phyloP scores from a whole-genome alignment of 2,797 vertebrate genomes.

The Setipinna tenuifilis region DNA sequence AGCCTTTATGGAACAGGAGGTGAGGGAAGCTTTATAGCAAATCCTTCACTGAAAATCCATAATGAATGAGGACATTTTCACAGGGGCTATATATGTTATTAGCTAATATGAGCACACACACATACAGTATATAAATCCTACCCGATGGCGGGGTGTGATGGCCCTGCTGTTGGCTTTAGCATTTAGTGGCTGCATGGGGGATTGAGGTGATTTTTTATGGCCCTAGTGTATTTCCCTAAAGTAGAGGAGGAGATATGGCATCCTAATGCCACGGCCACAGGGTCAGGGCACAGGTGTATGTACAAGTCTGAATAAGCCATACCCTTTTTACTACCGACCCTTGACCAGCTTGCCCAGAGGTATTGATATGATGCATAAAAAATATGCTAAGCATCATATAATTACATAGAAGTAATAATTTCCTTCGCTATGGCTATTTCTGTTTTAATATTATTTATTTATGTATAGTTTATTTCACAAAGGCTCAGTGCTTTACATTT shows the following conservation, averaged over 20 bases:
- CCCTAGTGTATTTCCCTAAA: neutral
- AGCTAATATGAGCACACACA: neutral
- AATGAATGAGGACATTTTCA: neutral
- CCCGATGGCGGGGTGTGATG: neutral
- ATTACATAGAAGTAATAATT: neutral
- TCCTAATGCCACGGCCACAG: neutral
- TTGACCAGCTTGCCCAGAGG: neutral
- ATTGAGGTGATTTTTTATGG: neutral
- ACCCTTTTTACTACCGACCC: neutral
- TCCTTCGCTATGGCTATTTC: neutral
- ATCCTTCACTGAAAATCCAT: neutral
- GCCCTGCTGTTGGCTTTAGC: neutral
- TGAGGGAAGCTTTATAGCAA: neutral
- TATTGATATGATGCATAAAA: neutral
- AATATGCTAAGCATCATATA: neutral
- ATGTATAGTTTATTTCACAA: neutral
- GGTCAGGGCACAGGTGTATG: neutral
- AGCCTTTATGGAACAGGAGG: neutral
- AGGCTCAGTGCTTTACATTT: neutral
- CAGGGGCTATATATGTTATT: neutral
- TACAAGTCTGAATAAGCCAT: neutral
- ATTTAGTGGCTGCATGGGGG: neutral
- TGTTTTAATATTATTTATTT: neutral
- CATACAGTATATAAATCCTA: neutral
- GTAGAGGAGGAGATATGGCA: neutral